A percentile compares a stretch with the other conserved stretches of the same genome.
These are phyloP conservation scores for Cercopithecus hamlyni DNA, from an alignment of 2,797 vertebrate genomes.

Conservation along the genomic window DNA sequence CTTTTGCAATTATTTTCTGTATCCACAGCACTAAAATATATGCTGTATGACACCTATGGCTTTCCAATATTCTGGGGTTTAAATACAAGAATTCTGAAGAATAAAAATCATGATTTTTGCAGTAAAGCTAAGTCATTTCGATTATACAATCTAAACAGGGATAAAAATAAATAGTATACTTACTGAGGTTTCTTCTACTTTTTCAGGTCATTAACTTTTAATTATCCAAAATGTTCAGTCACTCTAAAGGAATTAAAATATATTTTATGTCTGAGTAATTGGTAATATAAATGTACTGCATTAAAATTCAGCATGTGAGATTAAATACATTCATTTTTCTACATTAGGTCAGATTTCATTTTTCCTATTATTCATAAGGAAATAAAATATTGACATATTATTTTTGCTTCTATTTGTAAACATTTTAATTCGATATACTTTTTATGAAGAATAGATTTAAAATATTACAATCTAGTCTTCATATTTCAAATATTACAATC, in stretches of 20 bases:
- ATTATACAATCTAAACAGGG: neutral
- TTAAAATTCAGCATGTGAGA: neutral
- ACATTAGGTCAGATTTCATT: neutral
- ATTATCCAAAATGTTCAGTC: slow-evolving; percentile 19
- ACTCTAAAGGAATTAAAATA: neutral
- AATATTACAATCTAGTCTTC: neutral
- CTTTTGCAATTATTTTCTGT: neutral
- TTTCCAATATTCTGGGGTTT: neutral
- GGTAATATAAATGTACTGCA: neutral
- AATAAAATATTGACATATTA: neutral
- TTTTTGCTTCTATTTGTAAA: neutral
- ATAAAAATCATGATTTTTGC: neutral
- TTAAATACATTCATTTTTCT: neutral
- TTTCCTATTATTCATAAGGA: neutral
- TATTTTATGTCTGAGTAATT: neutral
- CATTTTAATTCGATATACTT: neutral
- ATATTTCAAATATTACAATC: neutral
- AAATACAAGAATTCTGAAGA: neutral
- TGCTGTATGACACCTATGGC: neutral
- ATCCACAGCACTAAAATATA: neutral
- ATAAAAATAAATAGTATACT: slow-evolving; percentile 21
- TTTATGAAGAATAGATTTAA: neutral
- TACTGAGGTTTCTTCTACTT: neutral
- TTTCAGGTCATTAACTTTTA: slow-evolving; percentile 33
- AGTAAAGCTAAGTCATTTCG: neutral